These are phyloP conservation scores for Drosophila buzzatii DNA, from an alignment of 2,888 invertebrate genomes.

Conservation along the genomic window DNA sequence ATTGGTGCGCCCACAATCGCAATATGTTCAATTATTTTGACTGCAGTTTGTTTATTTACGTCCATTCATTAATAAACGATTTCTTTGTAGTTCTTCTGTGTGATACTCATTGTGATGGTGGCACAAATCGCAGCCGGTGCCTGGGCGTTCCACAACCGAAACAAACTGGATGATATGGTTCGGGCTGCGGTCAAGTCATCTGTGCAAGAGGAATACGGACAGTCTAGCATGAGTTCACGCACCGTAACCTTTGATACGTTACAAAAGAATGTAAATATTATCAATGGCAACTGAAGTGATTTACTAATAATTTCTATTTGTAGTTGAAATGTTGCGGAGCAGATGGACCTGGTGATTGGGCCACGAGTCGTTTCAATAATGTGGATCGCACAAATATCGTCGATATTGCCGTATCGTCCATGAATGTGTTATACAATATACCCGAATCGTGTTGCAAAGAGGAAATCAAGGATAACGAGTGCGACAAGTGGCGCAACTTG, in stretches of 20 bases:
- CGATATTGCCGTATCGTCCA: constrained; percentile 86
- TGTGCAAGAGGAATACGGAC: constrained; percentile 88
- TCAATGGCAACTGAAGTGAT: not conserved
- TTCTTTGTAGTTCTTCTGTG: constrained; percentile 89
- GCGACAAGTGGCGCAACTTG: constrained; percentile 86
- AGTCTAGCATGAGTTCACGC: constrained; percentile 86
- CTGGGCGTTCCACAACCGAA: constrained; percentile 91
- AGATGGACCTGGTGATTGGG: constrained; percentile 90
- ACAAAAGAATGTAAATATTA: constrained; percentile 87
- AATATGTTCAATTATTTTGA: constrained; percentile 19
- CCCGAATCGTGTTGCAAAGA: constrained; percentile 88
- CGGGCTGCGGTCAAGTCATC: constrained; percentile 88
- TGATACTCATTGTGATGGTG: constrained; percentile 91
- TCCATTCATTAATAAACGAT: constrained; percentile 46
- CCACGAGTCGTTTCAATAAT: constrained; percentile 87
- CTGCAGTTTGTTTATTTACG: constrained; percentile 30
- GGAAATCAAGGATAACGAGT: constrained; percentile 85
- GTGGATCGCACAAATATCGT: constrained; percentile 85
- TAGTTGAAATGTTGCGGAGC: constrained; percentile 93
- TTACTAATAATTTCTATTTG: constrained; percentile 19
- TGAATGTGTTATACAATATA: constrained; percentile 87
- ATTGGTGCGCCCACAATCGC: constrained; percentile 51
- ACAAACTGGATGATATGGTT: constrained; percentile 88
- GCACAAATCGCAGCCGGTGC: constrained; percentile 92
- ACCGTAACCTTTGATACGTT: constrained; percentile 89